A percentile compares a stretch with the other conserved stretches of the same genome.
Evolutionary conservation across 2,888 invertebrate genomes (phyloP).

Genomic region (Macaria notata): DNA sequence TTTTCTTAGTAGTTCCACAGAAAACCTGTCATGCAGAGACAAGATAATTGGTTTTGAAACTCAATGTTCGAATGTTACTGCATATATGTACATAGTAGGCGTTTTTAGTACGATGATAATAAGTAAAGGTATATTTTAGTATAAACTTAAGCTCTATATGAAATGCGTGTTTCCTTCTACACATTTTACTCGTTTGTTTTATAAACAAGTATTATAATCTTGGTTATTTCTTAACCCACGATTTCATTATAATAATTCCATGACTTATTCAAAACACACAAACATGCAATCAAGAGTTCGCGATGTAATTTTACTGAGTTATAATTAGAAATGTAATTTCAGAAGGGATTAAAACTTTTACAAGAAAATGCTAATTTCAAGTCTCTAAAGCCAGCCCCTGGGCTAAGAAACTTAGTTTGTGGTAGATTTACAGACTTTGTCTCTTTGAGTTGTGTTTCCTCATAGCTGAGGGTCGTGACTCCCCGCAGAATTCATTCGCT

Average conservation of each 20-base stretch:
- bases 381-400: conserved; percentile 11
- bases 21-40: too few relatives aligned
- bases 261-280: background rate
- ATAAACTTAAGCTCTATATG: background rate
- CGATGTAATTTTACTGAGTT: conserved; percentile 5
- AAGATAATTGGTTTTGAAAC: too few relatives aligned
- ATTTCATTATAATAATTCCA: background rate
- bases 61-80: too few relatives aligned
- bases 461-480: too few relatives aligned
- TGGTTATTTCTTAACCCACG: too few relatives aligned
- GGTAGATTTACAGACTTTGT: conserved; percentile 20
- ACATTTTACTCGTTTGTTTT: background rate
- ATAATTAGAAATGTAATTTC: conserved; percentile 14
- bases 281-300: conserved; percentile 9
- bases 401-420: conserved; percentile 16
- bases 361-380: conserved; percentile 19
- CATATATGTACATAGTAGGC: too few relatives aligned
- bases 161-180: background rate
- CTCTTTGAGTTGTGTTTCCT: too few relatives aligned
- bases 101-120: background rate
- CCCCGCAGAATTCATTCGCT: too few relatives aligned
- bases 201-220: background rate
- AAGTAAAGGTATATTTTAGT: background rate
- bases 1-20: too few relatives aligned
- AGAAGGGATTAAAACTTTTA: conserved; percentile 12